Percentiles rank a stretch among this genome's conserved stretches.
Evolutionary conservation across 1,140 invertebrate genomes (phyloP).

Genomic region (Chironomus tepperi): DNA sequence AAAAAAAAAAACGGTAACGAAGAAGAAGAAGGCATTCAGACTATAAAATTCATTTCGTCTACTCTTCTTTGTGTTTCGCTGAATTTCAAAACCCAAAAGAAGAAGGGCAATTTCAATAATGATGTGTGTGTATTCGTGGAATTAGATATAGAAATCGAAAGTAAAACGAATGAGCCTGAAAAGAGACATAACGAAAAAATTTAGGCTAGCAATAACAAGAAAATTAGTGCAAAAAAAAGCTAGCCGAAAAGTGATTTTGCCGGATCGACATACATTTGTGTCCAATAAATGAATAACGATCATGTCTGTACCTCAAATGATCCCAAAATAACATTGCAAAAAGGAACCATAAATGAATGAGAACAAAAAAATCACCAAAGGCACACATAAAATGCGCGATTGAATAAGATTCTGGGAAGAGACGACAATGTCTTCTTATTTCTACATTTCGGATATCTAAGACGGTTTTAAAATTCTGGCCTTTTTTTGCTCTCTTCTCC

Average conservation of each 20-base stretch:
- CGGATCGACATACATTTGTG: too few species aligned
- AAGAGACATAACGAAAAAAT: too few species aligned
- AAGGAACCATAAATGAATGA: background rate
- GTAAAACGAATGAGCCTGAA: too few species aligned
- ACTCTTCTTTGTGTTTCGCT: background rate
- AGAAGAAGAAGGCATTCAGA: background rate
- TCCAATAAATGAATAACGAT: too few species aligned
- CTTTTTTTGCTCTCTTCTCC: background rate
- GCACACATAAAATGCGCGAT: background rate
- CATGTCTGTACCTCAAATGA: background rate
- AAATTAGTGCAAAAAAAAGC: too few species aligned
- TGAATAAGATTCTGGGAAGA: background rate
- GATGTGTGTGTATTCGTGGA: too few species aligned
- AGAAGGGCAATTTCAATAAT: too few species aligned
- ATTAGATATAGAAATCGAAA: too few species aligned
- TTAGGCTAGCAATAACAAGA: too few species aligned
- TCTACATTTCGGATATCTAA: too few species aligned
- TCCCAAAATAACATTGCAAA: background rate
- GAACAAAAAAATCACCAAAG: background rate
- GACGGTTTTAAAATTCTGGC: background rate
- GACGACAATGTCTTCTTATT: background rate
- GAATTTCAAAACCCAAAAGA: too few species aligned
- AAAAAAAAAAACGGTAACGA: constrained; percentile 8
- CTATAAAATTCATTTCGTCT: background rate
- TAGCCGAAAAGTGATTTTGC: too few species aligned